A percentile compares a stretch with the other conserved stretches of the same genome.
These are phyloP conservation scores for Campoletis sonorensis DNA, from an alignment of 1,140 invertebrate genomes.

Conservation along the genomic window DNA sequence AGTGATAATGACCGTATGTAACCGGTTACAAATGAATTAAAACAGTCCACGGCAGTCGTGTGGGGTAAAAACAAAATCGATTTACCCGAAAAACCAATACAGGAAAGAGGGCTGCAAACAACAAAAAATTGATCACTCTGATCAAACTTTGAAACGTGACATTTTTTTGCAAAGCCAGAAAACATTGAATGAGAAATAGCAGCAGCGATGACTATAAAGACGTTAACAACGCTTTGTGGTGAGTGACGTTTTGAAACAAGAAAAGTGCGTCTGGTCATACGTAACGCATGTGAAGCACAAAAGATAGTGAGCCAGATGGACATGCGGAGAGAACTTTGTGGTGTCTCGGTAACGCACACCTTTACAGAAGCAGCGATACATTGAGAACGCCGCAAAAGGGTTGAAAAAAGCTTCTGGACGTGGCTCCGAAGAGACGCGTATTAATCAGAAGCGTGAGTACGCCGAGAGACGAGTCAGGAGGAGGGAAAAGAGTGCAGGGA, in stretches of 20 bases:
- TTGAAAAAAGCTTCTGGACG: neutral
- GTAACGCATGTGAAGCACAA: neutral
- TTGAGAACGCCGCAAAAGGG: constrained; percentile 29
- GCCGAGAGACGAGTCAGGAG: neutral
- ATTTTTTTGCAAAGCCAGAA: too few species aligned
- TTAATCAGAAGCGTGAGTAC: constrained; percentile 22
- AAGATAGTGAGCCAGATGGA: neutral
- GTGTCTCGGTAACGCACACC: neutral
- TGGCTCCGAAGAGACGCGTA: constrained; percentile 1
- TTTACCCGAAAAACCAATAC: neutral
- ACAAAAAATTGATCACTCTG: too few species aligned
- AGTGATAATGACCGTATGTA: neutral
- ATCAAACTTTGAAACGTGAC: too few species aligned
- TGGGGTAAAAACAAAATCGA: neutral
- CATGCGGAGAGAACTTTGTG: neutral
- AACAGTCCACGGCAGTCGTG: neutral
- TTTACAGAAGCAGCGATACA: neutral
- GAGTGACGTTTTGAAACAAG: neutral
- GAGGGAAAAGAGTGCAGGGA: constrained; percentile 14
- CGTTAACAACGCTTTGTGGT: neutral
- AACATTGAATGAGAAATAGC: too few species aligned
- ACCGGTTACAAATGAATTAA: neutral
- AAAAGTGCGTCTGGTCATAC: neutral
- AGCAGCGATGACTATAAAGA: neutral
- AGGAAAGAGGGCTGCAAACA: too few species aligned